These are phyloP conservation scores for Lycia hirtaria DNA, from an alignment of 2,888 invertebrate genomes.

Conservation along the genomic window DNA sequence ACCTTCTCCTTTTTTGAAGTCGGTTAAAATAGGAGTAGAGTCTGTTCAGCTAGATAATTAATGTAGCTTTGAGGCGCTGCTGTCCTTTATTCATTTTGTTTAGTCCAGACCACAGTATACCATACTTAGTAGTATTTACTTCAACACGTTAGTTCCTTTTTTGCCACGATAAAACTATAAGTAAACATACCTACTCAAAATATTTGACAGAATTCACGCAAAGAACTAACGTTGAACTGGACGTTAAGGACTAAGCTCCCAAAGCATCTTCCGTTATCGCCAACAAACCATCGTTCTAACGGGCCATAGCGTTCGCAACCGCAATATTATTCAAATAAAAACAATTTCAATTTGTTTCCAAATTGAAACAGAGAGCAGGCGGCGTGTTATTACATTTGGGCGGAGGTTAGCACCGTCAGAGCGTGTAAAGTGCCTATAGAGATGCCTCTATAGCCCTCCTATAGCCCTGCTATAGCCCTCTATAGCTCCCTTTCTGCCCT, in stretches of 20 bases:
- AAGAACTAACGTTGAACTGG: background rate
- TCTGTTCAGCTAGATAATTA: no score
- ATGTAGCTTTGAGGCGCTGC: no score
- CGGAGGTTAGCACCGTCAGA: constrained; percentile 82
- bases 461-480: constrained; percentile 54
- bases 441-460: constrained; percentile 28
- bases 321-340: constrained; percentile 85
- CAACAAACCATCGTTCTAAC: constrained; percentile 56
- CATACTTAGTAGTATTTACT: no score
- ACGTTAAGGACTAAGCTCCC: constrained; percentile 18
- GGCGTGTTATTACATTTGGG: constrained; percentile 83
- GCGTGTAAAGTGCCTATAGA: constrained; percentile 84
- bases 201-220: no score
- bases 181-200: no score
- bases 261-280: constrained; percentile 25
- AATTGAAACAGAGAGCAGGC: constrained; percentile 85
- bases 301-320: constrained; percentile 51
- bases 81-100: no score
- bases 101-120: no score
- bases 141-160: no score
- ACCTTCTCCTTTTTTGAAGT: no score
- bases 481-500: constrained; percentile 71
- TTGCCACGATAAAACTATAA: no score
- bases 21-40: no score
- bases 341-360: constrained; percentile 86